phyloP scores from a whole-genome alignment of 35 echinoderm and acorn worm species.

The Patiria miniata region DNA sequence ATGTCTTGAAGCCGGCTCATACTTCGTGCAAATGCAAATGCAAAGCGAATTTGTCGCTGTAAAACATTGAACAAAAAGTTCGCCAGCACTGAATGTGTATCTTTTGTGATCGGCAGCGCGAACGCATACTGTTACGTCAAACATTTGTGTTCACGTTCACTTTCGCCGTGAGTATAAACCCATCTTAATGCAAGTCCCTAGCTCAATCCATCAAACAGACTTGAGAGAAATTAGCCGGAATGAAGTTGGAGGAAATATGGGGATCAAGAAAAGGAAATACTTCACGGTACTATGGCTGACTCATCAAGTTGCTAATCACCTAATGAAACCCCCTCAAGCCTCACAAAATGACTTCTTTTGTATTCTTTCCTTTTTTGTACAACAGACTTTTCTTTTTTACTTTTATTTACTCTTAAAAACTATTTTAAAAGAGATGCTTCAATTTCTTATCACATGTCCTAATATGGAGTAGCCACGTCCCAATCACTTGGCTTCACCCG shows the following conservation, averaged over 20 bases:
- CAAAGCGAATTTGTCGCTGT: neutral
- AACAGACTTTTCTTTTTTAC: too few relatives aligned
- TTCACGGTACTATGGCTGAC: neutral
- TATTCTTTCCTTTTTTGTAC: too few relatives aligned
- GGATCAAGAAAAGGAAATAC: neutral
- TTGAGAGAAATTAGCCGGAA: neutral
- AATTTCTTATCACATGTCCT: too few relatives aligned
- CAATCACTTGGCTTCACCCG: too few relatives aligned
- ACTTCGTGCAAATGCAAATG: neutral
- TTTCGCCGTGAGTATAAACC: neutral
- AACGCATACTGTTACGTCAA: neutral
- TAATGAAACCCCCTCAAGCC: too few relatives aligned
- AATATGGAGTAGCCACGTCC: too few relatives aligned
- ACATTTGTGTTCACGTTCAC: neutral
- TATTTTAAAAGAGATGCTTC: too few relatives aligned
- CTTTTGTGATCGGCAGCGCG: neutral
- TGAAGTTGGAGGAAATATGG: slow-evolving; percentile 13
- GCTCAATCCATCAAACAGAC: neutral
- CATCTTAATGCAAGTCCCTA: neutral
- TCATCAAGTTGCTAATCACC: neutral
- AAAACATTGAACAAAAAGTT: too few relatives aligned
- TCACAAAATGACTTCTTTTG: too few relatives aligned
- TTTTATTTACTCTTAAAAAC: too few relatives aligned
- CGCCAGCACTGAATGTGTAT: too few relatives aligned
- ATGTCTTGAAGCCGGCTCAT: too few relatives aligned